phyloP scores from a whole-genome alignment of 2,888 invertebrate genomes.

The Eilema caniola region DNA sequence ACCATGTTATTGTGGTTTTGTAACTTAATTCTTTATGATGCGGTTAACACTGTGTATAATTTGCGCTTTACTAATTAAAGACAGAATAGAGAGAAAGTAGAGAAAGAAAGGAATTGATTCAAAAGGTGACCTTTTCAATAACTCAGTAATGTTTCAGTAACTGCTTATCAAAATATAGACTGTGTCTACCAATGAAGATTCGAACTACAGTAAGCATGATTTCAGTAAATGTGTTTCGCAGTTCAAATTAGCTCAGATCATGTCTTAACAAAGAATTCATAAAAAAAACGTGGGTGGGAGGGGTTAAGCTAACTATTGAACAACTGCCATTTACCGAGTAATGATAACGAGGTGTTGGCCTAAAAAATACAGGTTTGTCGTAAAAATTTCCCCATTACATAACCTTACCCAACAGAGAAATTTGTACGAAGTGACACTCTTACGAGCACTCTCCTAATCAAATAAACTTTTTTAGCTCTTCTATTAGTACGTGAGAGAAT shows the following conservation, averaged over 20 bases:
- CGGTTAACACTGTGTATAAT: too few relatives aligned
- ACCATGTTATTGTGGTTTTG: neutral
- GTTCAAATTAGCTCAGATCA: neutral
- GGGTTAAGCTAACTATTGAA: constrained; percentile 9
- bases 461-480: constrained; percentile 4
- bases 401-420: constrained; percentile 16
- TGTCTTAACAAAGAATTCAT: neutral
- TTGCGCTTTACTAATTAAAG: too few relatives aligned
- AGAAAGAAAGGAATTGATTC: neutral
- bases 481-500: neutral
- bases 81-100: too few relatives aligned
- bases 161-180: too few relatives aligned
- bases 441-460: constrained; percentile 1
- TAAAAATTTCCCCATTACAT: constrained; percentile 21
- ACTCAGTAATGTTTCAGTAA: too few relatives aligned
- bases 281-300: too few relatives aligned
- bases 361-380: constrained; percentile 19
- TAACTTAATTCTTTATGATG: too few relatives aligned
- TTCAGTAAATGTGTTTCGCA: neutral
- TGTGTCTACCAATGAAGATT: too few relatives aligned
- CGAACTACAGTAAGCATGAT: too few relatives aligned
- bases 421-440: constrained; percentile 1
- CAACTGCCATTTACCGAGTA: neutral
- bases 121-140: neutral
- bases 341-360: constrained; percentile 9